Conservation (phyloP, 2,888 invertebrate genomes). For the Hyposoter didymator region DNA sequence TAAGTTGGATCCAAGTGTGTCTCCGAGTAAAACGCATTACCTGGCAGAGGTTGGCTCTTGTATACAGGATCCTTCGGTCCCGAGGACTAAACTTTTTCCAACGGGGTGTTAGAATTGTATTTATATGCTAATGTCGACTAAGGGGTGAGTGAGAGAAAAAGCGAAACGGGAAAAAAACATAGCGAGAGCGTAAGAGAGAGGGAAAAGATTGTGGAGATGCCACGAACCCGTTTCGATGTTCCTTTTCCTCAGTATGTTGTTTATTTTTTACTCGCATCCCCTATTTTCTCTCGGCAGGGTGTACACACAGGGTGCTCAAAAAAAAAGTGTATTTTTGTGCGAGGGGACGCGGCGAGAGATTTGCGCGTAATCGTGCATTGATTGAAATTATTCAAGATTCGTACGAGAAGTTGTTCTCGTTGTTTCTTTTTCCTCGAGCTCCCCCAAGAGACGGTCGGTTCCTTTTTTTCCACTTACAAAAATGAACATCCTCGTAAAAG, state of each 20-base stretch:
- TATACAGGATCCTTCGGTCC: slow-evolving; percentile 52
- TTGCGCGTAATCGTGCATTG: slow-evolving; percentile 41
- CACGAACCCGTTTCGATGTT: slow-evolving; percentile 56
- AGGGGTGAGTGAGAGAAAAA: slow-evolving; percentile 63
- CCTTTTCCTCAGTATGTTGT: slow-evolving; percentile 49
- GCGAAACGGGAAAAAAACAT: neutral
- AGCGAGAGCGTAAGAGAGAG: neutral
- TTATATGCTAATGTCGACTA: slow-evolving; percentile 77
- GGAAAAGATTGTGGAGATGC: slow-evolving; percentile 37
- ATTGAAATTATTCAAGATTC: slow-evolving; percentile 55
- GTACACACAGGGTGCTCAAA: neutral
- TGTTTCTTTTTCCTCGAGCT: slow-evolving; percentile 7
- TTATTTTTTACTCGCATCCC: slow-evolving; percentile 31
- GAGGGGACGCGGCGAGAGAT: slow-evolving; percentile 28
- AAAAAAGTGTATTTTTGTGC: slow-evolving; percentile 28
- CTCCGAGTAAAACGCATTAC: slow-evolving; percentile 65
- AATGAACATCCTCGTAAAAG: neutral
- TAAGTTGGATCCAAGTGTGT: slow-evolving; percentile 75
- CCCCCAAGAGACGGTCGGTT: neutral
- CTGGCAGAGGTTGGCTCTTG: slow-evolving; percentile 39
- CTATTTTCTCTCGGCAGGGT: slow-evolving; percentile 22
- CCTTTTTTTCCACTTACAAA: neutral
- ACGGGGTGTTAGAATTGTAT: slow-evolving; percentile 75
- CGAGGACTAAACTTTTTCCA: slow-evolving; percentile 74
- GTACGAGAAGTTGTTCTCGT: neutral